These are phyloP conservation scores for Gasteruption jaculator DNA, from an alignment of 2,888 invertebrate species.

Conservation along the genomic window DNA sequence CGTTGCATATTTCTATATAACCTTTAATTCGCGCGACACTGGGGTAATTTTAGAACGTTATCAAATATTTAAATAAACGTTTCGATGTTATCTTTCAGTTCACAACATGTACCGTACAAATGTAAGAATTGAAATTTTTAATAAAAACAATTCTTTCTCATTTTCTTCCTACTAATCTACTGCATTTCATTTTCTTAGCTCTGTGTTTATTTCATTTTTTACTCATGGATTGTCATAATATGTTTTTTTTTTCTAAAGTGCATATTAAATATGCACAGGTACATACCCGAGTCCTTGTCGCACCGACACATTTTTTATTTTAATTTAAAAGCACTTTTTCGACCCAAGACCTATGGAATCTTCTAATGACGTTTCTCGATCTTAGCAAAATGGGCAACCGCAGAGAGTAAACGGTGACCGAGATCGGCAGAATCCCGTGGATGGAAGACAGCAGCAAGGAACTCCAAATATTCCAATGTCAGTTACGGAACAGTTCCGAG, in stretches of 20 bases:
- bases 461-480: conserved; percentile 32
- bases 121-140: conserved; percentile 24
- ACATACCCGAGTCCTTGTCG: too few relatives aligned
- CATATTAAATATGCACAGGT: conserved; percentile 5
- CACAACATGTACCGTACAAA: conserved; percentile 35
- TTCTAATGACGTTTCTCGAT: too few relatives aligned
- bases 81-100: not conserved
- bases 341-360: not conserved
- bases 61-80: too few relatives aligned
- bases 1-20: too few relatives aligned
- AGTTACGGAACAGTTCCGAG: conserved; percentile 58
- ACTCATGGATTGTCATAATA: not conserved
- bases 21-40: too few relatives aligned
- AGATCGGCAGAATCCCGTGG: conserved; percentile 25
- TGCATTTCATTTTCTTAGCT: too few relatives aligned
- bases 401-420: conserved; percentile 28
- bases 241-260: not conserved
- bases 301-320: too few relatives aligned
- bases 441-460: conserved; percentile 25
- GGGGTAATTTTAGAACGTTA: too few relatives aligned
- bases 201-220: too few relatives aligned
- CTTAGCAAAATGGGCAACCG: conserved; percentile 30
- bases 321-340: not conserved
- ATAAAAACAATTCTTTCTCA: not conserved
- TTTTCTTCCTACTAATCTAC: too few relatives aligned